These are phyloP conservation scores for Takifugu bimaculatus DNA, from an alignment of 2,113 vertebrate genomes.

Conservation along the genomic window DNA sequence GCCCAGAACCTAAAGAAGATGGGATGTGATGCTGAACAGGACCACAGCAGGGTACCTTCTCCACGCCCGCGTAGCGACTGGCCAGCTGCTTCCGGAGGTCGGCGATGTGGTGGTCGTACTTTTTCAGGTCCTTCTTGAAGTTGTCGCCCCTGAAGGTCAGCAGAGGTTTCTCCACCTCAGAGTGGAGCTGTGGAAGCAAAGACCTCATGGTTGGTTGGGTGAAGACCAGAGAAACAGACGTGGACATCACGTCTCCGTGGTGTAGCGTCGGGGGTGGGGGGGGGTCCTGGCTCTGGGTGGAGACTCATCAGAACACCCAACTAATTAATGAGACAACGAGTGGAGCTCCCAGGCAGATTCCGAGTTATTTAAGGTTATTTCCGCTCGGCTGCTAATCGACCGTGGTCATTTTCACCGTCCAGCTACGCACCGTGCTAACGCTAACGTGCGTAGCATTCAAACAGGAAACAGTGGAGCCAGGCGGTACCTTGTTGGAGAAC, in stretches of 20 bases:
- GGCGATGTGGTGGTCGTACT: conserved; percentile 94
- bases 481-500: conserved; percentile 91
- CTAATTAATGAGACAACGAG: conserved; percentile 47
- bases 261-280: neutral
- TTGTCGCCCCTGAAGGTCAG: conserved; percentile 89
- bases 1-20: neutral
- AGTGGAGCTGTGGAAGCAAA: conserved; percentile 81
- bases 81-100: conserved; percentile 93
- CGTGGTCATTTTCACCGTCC: conserved; percentile 9
- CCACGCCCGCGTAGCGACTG: conserved; percentile 85
- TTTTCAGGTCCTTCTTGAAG: conserved; percentile 99
- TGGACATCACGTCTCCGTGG: no score
- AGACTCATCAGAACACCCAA: conserved; percentile 16
- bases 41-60: conserved; percentile 80
- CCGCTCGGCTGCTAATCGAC: conserved; percentile 27
- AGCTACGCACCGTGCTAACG: neutral
- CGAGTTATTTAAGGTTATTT: conserved; percentile 34
- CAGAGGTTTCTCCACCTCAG: conserved; percentile 91
- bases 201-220: neutral
- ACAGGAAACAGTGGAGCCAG: neutral
- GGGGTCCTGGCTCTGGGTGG: neutral
- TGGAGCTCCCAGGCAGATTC: conserved; percentile 23
- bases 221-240: neutral
- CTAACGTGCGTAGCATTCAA: neutral
- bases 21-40: neutral